Conservation (phyloP, 2,888 invertebrate species). For the Calliopum simillimum region DNA sequence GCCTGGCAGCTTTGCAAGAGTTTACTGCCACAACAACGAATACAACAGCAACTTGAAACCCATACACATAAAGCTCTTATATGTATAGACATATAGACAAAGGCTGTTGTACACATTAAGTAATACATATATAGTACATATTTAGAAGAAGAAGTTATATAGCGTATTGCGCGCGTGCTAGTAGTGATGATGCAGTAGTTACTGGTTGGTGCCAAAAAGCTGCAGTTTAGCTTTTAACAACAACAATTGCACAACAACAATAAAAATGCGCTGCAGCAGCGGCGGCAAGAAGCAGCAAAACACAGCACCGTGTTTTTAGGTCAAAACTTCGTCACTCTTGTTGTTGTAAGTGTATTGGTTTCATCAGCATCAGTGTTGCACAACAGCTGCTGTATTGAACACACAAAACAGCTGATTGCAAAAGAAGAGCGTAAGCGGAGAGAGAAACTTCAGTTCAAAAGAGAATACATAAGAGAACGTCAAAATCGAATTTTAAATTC, state of each 20-base stretch:
- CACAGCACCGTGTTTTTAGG: conserved; percentile 33
- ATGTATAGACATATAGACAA: too few species aligned
- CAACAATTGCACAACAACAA: too few species aligned
- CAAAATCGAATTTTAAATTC: not conserved
- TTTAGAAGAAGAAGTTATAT: too few species aligned
- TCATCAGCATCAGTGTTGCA: not conserved
- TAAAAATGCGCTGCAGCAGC: not conserved
- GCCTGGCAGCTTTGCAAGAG: conserved; percentile 59
- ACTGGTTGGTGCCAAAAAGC: too few species aligned
- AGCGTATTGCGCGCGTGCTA: too few species aligned
- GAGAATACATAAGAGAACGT: too few species aligned
- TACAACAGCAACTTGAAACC: conserved; percentile 17
- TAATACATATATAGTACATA: too few species aligned
- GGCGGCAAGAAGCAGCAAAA: not conserved
- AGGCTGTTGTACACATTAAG: too few species aligned
- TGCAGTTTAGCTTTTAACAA: too few species aligned
- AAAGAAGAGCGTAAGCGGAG: not conserved
- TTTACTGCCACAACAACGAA: conserved; percentile 36
- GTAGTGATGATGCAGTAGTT: too few species aligned
- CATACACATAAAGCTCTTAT: too few species aligned
- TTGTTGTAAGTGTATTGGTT: conserved; percentile 16
- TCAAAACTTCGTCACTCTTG: conserved; percentile 18
- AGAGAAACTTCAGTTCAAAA: not conserved
- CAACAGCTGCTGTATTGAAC: not conserved
- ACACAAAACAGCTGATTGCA: conserved; percentile 1